phyloP scores from a whole-genome alignment of 2,113 vertebrate species.

The Acrocephalus arundinaceus region DNA sequence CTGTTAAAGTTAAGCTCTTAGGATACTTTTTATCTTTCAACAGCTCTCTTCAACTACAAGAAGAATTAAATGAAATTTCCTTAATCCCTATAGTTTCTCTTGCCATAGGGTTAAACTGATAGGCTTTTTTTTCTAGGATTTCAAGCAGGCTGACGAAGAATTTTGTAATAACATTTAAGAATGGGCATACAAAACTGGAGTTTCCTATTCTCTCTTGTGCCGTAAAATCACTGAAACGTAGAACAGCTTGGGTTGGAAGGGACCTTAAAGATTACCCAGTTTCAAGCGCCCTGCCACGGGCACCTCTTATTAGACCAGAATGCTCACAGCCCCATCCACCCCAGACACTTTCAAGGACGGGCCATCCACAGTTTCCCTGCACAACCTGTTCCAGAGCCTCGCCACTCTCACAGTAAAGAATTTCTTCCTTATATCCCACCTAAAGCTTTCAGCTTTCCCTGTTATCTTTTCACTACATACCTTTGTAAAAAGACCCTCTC shows the following conservation, averaged over 20 bases:
- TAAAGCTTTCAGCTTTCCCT: neutral
- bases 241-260: neutral
- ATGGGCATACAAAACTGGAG: neutral
- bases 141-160: neutral
- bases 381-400: neutral
- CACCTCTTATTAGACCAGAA: too few species aligned
- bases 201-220: neutral
- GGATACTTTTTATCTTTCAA: neutral
- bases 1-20: neutral
- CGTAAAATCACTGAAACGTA: neutral
- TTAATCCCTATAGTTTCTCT: slow-evolving; percentile 16
- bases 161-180: neutral
- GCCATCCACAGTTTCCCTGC: neutral
- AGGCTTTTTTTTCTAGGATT: slow-evolving; percentile 16
- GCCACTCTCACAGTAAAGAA: neutral
- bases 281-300: accelerated
- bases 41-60: neutral
- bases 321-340: neutral
- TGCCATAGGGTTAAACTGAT: neutral
- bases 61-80: slow-evolving; percentile 28
- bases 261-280: neutral
- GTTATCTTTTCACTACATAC: neutral
- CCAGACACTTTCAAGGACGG: neutral
- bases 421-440: neutral
- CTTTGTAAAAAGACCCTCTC: neutral